phyloP scores from a whole-genome alignment of 2,113 vertebrate genomes.

The Erythrolamprus reginae region DNA sequence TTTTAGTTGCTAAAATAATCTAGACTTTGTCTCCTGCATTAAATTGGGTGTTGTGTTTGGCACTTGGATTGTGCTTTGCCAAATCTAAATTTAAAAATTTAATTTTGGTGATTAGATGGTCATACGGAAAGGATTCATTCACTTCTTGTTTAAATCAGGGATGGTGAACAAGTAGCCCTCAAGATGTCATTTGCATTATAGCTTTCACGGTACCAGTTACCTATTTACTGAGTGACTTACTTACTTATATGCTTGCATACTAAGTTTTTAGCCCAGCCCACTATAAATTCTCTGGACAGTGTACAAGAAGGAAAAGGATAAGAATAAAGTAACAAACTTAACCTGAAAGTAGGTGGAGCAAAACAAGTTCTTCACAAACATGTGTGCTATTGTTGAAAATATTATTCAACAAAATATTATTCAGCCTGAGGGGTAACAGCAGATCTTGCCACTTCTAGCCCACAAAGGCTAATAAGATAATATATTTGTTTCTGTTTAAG shows the following conservation, averaged over 20 bases:
- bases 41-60: neutral
- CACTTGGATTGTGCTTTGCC: neutral
- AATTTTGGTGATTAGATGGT: neutral
- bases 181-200: neutral
- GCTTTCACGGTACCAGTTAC: neutral
- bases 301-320: neutral
- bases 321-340: neutral
- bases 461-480: neutral
- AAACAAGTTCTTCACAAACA: neutral
- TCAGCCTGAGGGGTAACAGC: neutral
- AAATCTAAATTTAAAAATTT: no score
- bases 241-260: neutral
- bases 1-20: neutral
- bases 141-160: neutral
- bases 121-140: neutral
- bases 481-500: neutral
- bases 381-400: neutral
- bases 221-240: neutral
- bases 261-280: neutral
- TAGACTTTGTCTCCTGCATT: neutral
- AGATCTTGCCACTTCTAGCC: neutral
- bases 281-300: neutral
- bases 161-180: neutral
- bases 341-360: neutral
- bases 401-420: neutral